Conservation (phyloP, 2,888 invertebrate species). For the Epirrita christyi region DNA sequence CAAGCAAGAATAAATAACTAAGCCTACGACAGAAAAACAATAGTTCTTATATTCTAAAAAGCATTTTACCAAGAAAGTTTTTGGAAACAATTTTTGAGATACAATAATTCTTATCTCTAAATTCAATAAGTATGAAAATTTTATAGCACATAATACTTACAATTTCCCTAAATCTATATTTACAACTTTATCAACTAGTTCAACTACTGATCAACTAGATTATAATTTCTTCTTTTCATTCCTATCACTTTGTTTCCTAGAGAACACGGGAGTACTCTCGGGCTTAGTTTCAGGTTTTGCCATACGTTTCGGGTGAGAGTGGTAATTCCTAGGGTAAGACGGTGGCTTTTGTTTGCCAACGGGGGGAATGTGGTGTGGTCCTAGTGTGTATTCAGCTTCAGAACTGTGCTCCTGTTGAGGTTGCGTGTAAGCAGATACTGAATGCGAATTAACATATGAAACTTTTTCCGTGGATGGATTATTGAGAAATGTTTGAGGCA, state of each 20-base stretch:
- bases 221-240: conserved; percentile 57
- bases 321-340: conserved; percentile 70
- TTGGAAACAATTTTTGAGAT: background rate
- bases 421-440: conserved; percentile 57
- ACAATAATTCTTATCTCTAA: background rate
- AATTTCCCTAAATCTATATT: conserved; percentile 48
- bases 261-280: conserved; percentile 40
- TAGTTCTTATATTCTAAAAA: background rate
- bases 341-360: conserved; percentile 61
- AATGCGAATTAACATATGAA: conserved; percentile 72
- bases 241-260: conserved; percentile 53
- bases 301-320: conserved; percentile 73
- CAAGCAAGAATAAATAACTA: conserved; percentile 38
- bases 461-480: conserved; percentile 68
- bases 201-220: conserved; percentile 36
- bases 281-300: conserved; percentile 58
- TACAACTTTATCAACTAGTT: conserved; percentile 47
- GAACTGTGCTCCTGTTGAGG: conserved; percentile 57
- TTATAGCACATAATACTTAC: conserved; percentile 29
- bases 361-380: conserved; percentile 58
- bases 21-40: background rate
- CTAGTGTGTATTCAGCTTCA: conserved; percentile 63
- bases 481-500: conserved; percentile 69
- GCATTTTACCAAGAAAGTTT: background rate
- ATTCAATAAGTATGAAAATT: background rate